These are phyloP conservation scores for Canis aureus DNA, from an alignment of 2,113 vertebrate genomes.

Conservation along the genomic window DNA sequence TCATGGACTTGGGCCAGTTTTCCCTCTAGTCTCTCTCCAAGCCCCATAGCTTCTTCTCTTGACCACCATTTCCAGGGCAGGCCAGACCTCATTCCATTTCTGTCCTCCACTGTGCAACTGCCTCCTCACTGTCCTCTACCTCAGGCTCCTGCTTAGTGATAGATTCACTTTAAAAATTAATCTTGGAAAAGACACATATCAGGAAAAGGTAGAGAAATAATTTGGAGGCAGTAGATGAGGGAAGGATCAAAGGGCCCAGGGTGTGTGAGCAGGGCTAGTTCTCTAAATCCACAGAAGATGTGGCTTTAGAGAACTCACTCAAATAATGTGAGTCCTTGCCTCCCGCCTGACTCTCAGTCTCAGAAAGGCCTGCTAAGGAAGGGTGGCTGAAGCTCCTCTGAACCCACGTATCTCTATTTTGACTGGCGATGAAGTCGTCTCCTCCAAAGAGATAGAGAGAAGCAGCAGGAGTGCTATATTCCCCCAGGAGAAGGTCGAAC, in stretches of 20 bases:
- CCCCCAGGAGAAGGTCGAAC: background rate
- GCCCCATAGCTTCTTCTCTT: background rate
- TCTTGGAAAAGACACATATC: background rate
- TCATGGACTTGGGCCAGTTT: background rate
- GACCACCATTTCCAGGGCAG: background rate
- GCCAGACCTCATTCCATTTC: background rate
- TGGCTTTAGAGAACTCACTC: background rate
- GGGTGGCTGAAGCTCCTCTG: background rate
- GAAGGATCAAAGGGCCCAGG: background rate
- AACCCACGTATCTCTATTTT: constrained; percentile 19
- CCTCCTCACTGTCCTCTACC: background rate
- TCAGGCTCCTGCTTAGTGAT: background rate
- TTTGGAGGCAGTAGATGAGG: background rate
- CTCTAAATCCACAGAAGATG: background rate
- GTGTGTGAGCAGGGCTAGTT: background rate
- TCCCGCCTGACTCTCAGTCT: background rate
- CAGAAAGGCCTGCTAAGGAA: background rate
- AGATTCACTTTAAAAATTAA: background rate
- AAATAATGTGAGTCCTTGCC: background rate
- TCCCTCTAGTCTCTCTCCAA: background rate
- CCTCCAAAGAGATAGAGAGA: constrained; percentile 41
- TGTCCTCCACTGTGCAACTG: background rate
- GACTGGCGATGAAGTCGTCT: background rate
- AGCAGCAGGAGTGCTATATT: constrained; percentile 29
- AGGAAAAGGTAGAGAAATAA: background rate